Base-by-base conservation (phyloP, 1,140 invertebrate genomes). In the Lutraria rhynchaena region DNA sequence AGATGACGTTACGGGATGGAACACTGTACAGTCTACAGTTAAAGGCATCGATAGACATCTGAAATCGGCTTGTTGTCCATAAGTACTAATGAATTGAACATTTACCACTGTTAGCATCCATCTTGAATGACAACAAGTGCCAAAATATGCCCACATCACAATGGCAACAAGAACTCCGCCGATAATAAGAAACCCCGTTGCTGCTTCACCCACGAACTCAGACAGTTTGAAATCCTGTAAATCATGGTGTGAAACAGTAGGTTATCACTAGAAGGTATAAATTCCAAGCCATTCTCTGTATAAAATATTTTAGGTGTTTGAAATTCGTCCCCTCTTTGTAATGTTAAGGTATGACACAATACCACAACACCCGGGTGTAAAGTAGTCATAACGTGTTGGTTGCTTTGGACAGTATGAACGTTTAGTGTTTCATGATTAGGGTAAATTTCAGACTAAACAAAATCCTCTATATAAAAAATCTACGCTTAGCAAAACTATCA, bases 21-120 rank as follows among this genome's bases (percentile, higher is more conserved):
- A n/a, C n/a, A n/a, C n/a, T n/a, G n/a, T n/a, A n/a, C n/a, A n/a
- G n/a, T n/a, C n/a, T n/a, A n/a, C n/a, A n/a, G n/a, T n/a, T n/a
- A n/a, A n/a, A n/a, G n/a, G n/a, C n/a, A n/a, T n/a, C n/a, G n/a
- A n/a, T n/a, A n/a, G n/a, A n/a, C n/a, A n/a, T n/a, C n/a, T n/a
- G n/a, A n/a, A n/a, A n/a, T n/a, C n/a, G n/a, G n/a, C n/a, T n/a
- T n/a, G n/a, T n/a, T n/a, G n/a, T n/a, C n/a, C n/a, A n/a, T n/a
- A n/a, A n/a, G n/a, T n/a, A n/a, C n/a, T n/a, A n/a, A n/a, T n/a
- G n/a, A n/a, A n/a, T n/a, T n/a, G n/a, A n/a, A n/a, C n/a, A n/a
- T 29, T 63, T 67, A 77, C 74, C 37, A 77, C 60, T 13, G 61
- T 65, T 17, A 77, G 63, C 75, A 78, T 78, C 75, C 75, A 78